These are phyloP conservation scores for Hemichromis elongatus DNA, from an alignment of 2,113 vertebrate species.

Conservation along the genomic window DNA sequence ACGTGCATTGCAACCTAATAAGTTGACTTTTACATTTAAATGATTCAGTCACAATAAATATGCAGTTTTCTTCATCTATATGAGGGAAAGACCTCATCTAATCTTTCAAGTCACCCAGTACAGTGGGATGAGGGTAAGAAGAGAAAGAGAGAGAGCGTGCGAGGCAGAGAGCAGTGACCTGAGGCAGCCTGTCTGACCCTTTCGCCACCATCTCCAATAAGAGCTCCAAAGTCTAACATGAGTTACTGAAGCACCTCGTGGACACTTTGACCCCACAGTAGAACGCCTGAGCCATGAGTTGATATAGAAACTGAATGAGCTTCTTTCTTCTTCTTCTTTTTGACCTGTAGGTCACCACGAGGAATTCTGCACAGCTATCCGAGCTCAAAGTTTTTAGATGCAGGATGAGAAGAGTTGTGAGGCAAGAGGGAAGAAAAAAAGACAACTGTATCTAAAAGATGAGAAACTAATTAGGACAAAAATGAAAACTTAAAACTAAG, in stretches of 20 bases:
- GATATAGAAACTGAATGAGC: conserved; percentile 46
- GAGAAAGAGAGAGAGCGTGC: not conserved
- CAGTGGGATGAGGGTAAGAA: not conserved
- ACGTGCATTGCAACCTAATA: not conserved
- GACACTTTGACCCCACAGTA: conserved; percentile 24
- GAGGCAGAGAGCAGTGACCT: not conserved
- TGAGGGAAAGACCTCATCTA: not conserved
- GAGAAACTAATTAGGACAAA: not conserved
- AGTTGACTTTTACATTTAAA: not conserved
- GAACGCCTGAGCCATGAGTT: conserved; percentile 8
- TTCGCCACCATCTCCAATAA: conserved; percentile 12
- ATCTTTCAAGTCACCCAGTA: not conserved
- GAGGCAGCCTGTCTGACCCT: not conserved
- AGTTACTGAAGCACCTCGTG: not conserved
- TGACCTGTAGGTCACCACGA: conserved; percentile 42
- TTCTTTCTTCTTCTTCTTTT: not conserved
- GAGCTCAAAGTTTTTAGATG: conserved; percentile 30
- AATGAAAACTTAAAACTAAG: not conserved
- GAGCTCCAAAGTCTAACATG: conserved; percentile 29
- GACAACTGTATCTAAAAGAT: not conserved
- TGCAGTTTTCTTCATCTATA: accelerated
- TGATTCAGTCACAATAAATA: not conserved
- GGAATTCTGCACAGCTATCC: conserved; percentile 59
- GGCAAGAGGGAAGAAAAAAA: not conserved
- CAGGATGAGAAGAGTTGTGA: not conserved